Base-by-base conservation (phyloP, 2,113 vertebrate species). In the Tachuris rubrigastra region DNA sequence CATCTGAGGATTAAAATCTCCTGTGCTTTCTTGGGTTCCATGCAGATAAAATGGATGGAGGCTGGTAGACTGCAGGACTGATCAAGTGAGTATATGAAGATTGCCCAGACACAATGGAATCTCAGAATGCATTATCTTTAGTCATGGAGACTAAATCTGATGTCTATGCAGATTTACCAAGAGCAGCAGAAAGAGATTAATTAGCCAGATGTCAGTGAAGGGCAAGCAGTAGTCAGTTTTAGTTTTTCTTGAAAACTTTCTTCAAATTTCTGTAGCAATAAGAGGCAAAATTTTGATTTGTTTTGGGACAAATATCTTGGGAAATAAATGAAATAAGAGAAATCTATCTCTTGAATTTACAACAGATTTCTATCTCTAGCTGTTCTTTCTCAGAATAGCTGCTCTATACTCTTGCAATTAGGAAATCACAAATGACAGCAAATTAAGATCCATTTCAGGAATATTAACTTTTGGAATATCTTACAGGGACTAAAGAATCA, bases 401-500 rank as follows among this genome's bases (percentile, higher is more conserved):
- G 31, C 8, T 85, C 62, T 79, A 69, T 2, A 6, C 11, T 73
- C 49, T 80, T 20, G 2, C 42, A 93, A 50, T 62, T 83, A 90
- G 46, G 37, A 94, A 68, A 58, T 37, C n/a, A 76, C 33, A 80
- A 44, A 65, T 49, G 14, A 93, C 37, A 62, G 20, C 30, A 56
- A 81, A 72, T 69, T 20, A 90, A 75, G 39, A 84, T 63, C 44
- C 4, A 14, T 75, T 87, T 82, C 35, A 76, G 62, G 81, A 93
- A 69, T 44, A 60, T 0, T 96, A 74, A 95, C n/a, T 60, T 80
- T 62, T 73, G 46, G 23, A 82, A 72, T 95, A 27, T 83, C 87
- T 79, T 96, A 24, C 98, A 99, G 99, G 99, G 99, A 88, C 98
- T 99, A 95, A 99, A 99, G 98, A 99, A 99, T 96, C 99, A 99